These are phyloP conservation scores for Motacilla tschutschensis DNA, from an alignment of 2,113 vertebrate species.

Conservation along the genomic window DNA sequence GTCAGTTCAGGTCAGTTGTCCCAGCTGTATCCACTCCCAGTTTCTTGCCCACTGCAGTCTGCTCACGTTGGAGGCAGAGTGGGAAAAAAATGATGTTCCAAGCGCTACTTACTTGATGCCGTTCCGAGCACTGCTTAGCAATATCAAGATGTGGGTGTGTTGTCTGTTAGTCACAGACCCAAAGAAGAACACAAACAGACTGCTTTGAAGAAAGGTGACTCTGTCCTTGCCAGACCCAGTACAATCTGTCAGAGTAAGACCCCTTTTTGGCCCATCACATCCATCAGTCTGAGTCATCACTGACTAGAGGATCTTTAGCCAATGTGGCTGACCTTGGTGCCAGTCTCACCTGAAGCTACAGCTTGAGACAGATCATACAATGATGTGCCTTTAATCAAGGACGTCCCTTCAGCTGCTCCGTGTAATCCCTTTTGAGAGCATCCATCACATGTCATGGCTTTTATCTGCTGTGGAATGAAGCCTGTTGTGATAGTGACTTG, in stretches of 20 bases:
- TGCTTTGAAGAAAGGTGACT: neutral
- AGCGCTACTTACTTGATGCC: neutral
- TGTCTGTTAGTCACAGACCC: neutral
- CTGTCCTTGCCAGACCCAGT: neutral
- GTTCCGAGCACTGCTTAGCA: neutral
- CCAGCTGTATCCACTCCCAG: neutral
- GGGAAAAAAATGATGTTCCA: neutral
- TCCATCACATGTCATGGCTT: accelerated
- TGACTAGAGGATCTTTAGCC: neutral
- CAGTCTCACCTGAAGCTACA: neutral
- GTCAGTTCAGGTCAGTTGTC: neutral
- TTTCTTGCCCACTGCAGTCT: neutral
- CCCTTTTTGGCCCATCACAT: neutral
- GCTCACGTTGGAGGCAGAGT: neutral
- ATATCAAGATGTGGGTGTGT: neutral
- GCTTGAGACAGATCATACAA: neutral
- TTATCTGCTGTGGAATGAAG: neutral
- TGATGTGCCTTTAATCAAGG: neutral
- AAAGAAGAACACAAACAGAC: neutral
- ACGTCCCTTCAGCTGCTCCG: neutral
- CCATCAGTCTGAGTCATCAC: neutral
- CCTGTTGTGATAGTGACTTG: neutral
- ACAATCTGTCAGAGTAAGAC: neutral
- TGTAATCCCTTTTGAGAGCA: neutral
- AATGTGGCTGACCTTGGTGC: neutral